A percentile compares a stretch with the other conserved stretches of the same genome.
Conservation (phyloP, 2,888 invertebrate species). For the Himalopsyche japonica region DNA sequence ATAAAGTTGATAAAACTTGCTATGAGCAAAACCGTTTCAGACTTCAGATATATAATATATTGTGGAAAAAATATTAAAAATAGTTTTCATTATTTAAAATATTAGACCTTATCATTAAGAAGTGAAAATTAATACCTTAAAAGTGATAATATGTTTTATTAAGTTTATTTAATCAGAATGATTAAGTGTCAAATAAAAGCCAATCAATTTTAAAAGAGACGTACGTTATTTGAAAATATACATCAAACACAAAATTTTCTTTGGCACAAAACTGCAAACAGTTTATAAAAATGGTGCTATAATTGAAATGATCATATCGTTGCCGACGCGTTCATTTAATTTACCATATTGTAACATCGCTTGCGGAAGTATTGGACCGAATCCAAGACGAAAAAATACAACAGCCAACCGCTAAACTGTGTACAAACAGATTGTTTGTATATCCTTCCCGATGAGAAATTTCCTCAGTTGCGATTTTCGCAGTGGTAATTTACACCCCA, state of each 20-base stretch:
- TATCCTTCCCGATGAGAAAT: neutral
- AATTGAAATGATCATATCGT: neutral
- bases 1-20: no score
- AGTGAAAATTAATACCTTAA: no score
- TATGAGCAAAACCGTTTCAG: no score
- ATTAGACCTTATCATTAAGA: no score
- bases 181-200: no score
- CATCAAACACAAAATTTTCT: neutral
- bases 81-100: no score
- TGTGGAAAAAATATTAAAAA: no score
- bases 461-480: neutral
- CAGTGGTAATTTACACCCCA: slow-evolving; percentile 15
- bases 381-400: neutral
- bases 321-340: neutral
- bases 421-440: neutral
- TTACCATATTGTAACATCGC: neutral
- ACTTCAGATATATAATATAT: no score
- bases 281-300: neutral
- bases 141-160: no score
- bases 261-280: neutral
- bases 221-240: neutral
- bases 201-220: no score
- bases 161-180: no score
- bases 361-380: neutral
- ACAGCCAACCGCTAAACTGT: neutral